A percentile compares a stretch with the other conserved stretches of the same genome.
These are phyloP conservation scores for Drosophila watanabei DNA, from an alignment of 1,140 invertebrate genomes.

Conservation along the genomic window DNA sequence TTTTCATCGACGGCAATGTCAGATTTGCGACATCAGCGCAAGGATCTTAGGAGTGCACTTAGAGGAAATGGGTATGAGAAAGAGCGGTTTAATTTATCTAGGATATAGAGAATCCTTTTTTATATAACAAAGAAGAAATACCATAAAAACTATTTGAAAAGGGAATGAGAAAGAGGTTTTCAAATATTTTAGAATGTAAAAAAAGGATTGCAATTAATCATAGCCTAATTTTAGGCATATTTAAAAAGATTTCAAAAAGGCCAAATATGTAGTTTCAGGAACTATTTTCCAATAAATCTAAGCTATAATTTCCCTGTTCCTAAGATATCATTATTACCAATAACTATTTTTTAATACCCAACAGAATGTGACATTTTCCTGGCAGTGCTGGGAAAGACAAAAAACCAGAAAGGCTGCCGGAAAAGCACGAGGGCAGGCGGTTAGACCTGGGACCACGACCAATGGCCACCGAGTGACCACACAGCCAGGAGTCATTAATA, in stretches of 20 bases:
- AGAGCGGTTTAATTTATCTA: neutral
- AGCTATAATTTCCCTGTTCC: neutral
- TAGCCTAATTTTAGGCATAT: too few species aligned
- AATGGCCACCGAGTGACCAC: slow-evolving; percentile 44
- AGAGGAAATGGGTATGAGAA: neutral
- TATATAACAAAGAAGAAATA: accelerated
- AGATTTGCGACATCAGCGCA: slow-evolving; percentile 76
- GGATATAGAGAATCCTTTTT: neutral
- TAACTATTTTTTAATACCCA: neutral
- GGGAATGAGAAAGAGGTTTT: neutral
- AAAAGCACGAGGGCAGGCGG: neutral
- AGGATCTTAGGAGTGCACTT: slow-evolving; percentile 30
- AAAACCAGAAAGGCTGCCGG: slow-evolving; percentile 4
- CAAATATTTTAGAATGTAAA: too few species aligned
- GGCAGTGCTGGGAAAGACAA: neutral
- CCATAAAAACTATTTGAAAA: neutral
- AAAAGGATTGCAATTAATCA: too few species aligned
- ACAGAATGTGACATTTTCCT: neutral
- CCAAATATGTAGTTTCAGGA: too few species aligned
- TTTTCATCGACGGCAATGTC: slow-evolving; percentile 71
- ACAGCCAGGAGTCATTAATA: slow-evolving; percentile 72
- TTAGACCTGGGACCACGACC: slow-evolving; percentile 41
- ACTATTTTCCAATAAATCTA: too few species aligned
- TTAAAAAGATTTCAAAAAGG: too few species aligned
- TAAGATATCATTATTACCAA: neutral